Evolutionary conservation across 2,113 vertebrate species (phyloP).

Genomic region (Stercorarius parasiticus): DNA sequence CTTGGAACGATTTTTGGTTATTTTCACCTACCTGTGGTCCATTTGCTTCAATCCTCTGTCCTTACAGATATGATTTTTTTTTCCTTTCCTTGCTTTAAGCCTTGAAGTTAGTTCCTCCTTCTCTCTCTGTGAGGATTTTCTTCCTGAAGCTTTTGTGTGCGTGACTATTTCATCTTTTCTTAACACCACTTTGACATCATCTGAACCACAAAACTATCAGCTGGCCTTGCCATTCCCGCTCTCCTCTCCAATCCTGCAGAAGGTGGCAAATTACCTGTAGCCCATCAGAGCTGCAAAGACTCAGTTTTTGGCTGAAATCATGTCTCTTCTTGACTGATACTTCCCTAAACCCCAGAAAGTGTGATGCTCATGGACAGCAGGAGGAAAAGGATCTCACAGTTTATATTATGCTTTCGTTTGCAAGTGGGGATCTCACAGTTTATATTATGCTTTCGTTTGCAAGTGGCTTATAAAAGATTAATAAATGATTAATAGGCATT

Average conservation of each 20-base stretch:
- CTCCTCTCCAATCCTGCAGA: background rate
- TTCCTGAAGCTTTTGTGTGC: conserved; percentile 27
- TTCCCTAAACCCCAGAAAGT: background rate
- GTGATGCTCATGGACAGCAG: background rate
- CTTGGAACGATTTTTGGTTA: background rate
- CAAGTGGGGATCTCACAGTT: conserved; percentile 21
- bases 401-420: conserved; percentile 17
- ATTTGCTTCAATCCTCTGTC: conserved; percentile 39
- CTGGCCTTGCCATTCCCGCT: background rate
- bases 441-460: conserved; percentile 8
- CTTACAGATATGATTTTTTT: background rate
- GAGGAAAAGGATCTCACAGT: background rate
- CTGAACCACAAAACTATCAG: background rate
- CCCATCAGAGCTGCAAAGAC: background rate
- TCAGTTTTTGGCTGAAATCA: background rate
- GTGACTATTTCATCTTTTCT: conserved; percentile 39
- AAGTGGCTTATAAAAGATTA: conserved; percentile 62
- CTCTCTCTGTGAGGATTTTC: conserved; percentile 30
- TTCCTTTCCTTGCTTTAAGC: conserved; percentile 26
- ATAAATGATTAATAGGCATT: conserved; percentile 56
- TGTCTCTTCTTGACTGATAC: background rate
- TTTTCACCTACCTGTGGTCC: conserved; percentile 29
- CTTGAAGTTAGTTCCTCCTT: conserved; percentile 54
- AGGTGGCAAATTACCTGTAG: background rate
- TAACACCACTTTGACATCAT: background rate